phyloP scores from a whole-genome alignment of 1,140 invertebrate genomes.

The Amphibalanus amphitrite region DNA sequence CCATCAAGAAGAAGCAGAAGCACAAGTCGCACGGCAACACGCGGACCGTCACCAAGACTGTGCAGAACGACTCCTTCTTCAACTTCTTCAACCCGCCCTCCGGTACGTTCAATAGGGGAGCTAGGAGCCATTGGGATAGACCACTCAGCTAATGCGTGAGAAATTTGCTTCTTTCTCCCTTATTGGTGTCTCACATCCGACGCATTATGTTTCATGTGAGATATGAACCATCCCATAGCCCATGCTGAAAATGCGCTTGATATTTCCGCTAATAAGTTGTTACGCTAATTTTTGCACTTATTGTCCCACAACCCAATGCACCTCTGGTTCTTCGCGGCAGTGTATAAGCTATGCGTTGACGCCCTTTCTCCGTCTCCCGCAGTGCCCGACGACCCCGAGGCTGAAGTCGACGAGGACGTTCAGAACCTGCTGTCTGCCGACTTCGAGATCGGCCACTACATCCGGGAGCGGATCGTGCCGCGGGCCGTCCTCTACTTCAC shows the following conservation, averaged over 20 bases:
- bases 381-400: constrained; percentile 24
- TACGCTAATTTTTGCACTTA: no score
- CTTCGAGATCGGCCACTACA: constrained; percentile 97
- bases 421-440: constrained; percentile 66
- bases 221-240: no score
- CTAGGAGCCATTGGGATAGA: no score
- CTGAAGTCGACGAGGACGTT: constrained; percentile 54
- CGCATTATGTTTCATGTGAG: no score
- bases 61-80: constrained; percentile 91
- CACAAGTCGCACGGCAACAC: constrained; percentile 85
- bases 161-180: no score
- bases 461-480: constrained; percentile 79
- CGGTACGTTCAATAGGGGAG: not conserved
- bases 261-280: no score
- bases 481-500: constrained; percentile 87
- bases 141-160: no score
- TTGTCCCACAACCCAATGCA: no score
- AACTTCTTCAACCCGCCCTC: constrained; percentile 90
- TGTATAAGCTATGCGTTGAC: no score
- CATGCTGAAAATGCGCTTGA: no score
- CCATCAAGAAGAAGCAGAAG: constrained; percentile 95
- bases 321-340: no score
- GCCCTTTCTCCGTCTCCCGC: not conserved
- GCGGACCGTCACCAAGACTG: constrained; percentile 82
- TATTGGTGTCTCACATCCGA: no score